Base-by-base conservation (phyloP, 2,113 vertebrate genomes). In the Mesembrinibis cayennensis region DNA sequence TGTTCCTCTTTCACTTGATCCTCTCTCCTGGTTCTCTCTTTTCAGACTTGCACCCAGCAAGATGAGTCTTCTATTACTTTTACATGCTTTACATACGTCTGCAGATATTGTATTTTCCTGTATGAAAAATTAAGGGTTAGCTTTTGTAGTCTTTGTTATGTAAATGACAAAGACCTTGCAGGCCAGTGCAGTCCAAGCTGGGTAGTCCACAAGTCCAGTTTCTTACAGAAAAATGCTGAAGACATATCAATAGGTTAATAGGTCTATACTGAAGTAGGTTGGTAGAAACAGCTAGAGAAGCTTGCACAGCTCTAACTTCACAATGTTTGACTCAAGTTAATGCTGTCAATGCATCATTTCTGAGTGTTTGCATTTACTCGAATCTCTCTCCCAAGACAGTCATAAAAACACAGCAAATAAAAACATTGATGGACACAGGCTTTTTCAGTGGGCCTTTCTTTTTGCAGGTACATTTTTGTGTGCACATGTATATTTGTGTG, bases 181-280 rank as follows among this genome's bases (percentile, higher is more conserved):
- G 36, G 32, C 7, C 32, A n/a, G 6, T 32, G 16, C 34, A 56
- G 21, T 50, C 32, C 19, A 29, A 18, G 11, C 10, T 53, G 21
- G 4, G 23, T 55, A 30, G 55, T 53, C n/a, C 12, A n/a, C 6
- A 27, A 19, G n/a, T 22, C 32, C 4, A 4, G 0, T 16, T 47
- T 86, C 56, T 61, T 29, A 53, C 7, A 76, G 42, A 63, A 83
- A 38, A 79, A 45, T 59, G 8, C 13, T 55, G 44, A 63, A 49
- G 13, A 11, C 7, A 10, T 72, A 50, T 49, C 2, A 0, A 16
- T 36, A 70, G 9, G 1, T 50, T 16, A 40, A 7, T 26, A 74
- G 10, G 20, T 20, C 5, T 25, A 5, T 20, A 63, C 18, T 36
- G 25, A 92, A 72, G 1, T 16, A 67, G 2, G 1, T 32, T 55